Evolutionary conservation across 2,113 vertebrate genomes (phyloP), one percentile per base, ranked within the genome.

Genomic region (Nansenia antarctica): DNA sequence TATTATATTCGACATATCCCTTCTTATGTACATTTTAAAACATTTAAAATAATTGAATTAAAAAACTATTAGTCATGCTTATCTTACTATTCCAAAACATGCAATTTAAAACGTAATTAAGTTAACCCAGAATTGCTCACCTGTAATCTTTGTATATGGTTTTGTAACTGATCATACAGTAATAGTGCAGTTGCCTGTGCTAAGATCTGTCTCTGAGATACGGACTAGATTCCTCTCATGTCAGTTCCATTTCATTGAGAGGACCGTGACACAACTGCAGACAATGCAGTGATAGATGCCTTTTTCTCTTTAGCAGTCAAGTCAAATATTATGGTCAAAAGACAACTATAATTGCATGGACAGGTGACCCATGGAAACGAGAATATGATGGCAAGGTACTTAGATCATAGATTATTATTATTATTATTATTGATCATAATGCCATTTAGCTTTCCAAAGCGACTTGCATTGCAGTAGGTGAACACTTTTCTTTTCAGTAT

Each of bases 321-420:
- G 83, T 58, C 62, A 32, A 5, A 20, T 60, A 45, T 58, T 5
- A 32, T 1, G 73, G 74, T 72, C 73, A 0, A 22, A 1, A 20
- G 74, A 79, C 73, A 59, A 26, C 27, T 20, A 65, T 90, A 88
- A 89, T 90, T 42, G 77, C 45, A 9, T 72, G 63, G 89, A 90
- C 88, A 88, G 88, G 87, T 90, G 89, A 87, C 88, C 84, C 78
- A 57, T 80, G 83, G 87, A 87, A 83, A 84, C 74, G 72, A 67
- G 65, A 77, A 83, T 86, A 85, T 85, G 86, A 88, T 76, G 77
- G 69, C 32, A 31, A 70, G 86, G 79, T 76, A 31, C 70, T 74
- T 22, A 5, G 57, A 76, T 85, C 86, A 66, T 42, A 68, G 85
- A 80, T 81, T n/a, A n/a, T n/a, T n/a, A n/a, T n/a, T n/a, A n/a